Evolutionary conservation across 2,888 invertebrate genomes (phyloP).

Genomic region (Petrophora chlorosata): DNA sequence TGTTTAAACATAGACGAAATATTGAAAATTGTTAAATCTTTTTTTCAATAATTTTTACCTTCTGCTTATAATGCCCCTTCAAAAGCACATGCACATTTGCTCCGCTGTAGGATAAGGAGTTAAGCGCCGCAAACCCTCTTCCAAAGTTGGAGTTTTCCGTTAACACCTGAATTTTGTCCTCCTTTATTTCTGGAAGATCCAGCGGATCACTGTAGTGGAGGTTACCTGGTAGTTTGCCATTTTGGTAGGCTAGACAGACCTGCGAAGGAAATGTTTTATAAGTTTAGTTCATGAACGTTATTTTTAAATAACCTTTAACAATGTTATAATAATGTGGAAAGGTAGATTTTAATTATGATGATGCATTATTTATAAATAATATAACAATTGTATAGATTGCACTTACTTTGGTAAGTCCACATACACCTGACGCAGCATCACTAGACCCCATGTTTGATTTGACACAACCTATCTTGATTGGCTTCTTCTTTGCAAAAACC

Average conservation of each 20-base stretch:
- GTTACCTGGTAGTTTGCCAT: slow-evolving; percentile 51
- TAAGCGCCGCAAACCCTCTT: slow-evolving; percentile 48
- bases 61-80: slow-evolving; percentile 50
- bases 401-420: slow-evolving; percentile 78
- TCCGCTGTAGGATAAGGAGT: slow-evolving; percentile 49
- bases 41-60: slow-evolving; percentile 40
- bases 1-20: too few species aligned
- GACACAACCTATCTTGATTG: slow-evolving; percentile 74
- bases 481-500: slow-evolving; percentile 76
- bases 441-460: slow-evolving; percentile 59
- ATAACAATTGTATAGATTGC: too few species aligned
- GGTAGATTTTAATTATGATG: too few species aligned
- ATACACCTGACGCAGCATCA: slow-evolving; percentile 60
- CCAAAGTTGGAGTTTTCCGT: slow-evolving; percentile 42
- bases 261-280: slow-evolving; percentile 23
- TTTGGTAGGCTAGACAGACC: slow-evolving; percentile 52
- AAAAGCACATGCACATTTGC: slow-evolving; percentile 49
- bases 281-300: background rate
- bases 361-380: too few species aligned
- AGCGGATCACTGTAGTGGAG: slow-evolving; percentile 48
- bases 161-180: slow-evolving; percentile 46
- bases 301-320: background rate
- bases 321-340: too few species aligned
- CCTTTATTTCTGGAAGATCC: slow-evolving; percentile 41
- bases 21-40: background rate